These are phyloP conservation scores for Trinorchestia longiramus DNA, from an alignment of 1,140 invertebrate genomes.

Conservation along the genomic window DNA sequence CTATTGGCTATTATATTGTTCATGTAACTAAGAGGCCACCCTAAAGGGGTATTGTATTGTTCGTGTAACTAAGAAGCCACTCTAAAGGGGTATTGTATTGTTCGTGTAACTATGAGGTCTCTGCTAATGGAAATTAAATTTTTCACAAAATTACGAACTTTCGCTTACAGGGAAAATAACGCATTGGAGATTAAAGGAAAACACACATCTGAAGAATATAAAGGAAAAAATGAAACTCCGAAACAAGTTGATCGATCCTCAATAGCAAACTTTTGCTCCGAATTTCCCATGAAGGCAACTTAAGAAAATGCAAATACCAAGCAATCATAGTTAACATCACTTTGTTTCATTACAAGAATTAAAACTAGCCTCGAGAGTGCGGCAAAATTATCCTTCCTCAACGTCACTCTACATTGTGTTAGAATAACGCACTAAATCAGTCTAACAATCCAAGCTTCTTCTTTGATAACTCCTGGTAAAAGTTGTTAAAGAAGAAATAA, in stretches of 20 bases:
- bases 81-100: neutral
- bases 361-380: neutral
- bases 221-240: neutral
- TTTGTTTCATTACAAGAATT: neutral
- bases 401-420: neutral
- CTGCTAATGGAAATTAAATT: too few species aligned
- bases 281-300: neutral
- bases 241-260: neutral
- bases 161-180: neutral
- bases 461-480: neutral
- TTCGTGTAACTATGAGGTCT: neutral
- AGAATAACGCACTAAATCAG: neutral
- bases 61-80: too few species aligned
- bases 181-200: neutral
- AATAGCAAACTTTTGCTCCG: neutral
- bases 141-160: too few species aligned
- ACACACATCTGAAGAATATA: neutral
- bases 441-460: neutral
- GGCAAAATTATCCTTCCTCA: neutral
- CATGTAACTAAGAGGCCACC: too few species aligned
- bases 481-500: neutral
- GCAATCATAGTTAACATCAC: neutral
- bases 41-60: too few species aligned
- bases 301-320: neutral
- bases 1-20: too few species aligned